Evolutionary conservation across 2,113 vertebrate genomes (phyloP).

Genomic region (Anser brachyrhynchus): DNA sequence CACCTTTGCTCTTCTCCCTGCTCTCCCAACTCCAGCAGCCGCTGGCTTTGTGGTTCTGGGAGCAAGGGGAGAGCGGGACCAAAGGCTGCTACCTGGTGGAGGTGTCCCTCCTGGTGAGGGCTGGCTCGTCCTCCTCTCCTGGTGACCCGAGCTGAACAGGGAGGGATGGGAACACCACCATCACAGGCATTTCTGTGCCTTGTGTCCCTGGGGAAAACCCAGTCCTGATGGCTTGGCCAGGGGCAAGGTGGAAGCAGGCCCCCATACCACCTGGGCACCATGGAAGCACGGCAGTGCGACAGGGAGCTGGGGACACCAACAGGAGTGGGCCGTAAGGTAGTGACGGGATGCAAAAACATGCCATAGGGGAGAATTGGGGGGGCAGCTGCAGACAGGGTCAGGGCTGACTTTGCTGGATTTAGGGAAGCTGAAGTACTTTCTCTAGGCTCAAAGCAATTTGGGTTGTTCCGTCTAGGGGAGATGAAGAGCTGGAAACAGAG

Average conservation of each 20-base stretch:
- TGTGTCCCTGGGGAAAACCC: background rate
- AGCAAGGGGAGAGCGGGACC: background rate
- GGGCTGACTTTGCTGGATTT: background rate
- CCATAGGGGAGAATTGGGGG: background rate
- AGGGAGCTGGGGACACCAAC: background rate
- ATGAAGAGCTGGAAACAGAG: background rate
- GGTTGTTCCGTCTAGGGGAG: background rate
- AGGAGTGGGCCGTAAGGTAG: background rate
- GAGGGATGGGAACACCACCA: background rate
- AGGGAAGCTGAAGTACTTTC: background rate
- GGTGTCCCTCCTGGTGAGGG: background rate
- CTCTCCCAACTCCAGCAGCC: background rate
- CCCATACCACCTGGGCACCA: background rate
- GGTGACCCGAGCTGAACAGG: background rate
- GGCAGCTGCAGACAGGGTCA: background rate
- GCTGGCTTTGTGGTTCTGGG: background rate
- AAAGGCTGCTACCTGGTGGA: background rate
- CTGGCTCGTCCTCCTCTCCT: background rate
- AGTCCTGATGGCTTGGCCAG: background rate
- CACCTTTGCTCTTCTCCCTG: background rate
- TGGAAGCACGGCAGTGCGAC: rapidly evolving
- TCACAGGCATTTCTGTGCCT: rapidly evolving
- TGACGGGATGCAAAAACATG: background rate
- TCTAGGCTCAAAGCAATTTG: background rate
- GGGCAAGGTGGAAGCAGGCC: too few species aligned